Percentiles rank a stretch among this genome's conserved stretches.
Evolutionary conservation across 1,140 invertebrate genomes (phyloP).

Genomic region (Phenacoccus solenopsis): DNA sequence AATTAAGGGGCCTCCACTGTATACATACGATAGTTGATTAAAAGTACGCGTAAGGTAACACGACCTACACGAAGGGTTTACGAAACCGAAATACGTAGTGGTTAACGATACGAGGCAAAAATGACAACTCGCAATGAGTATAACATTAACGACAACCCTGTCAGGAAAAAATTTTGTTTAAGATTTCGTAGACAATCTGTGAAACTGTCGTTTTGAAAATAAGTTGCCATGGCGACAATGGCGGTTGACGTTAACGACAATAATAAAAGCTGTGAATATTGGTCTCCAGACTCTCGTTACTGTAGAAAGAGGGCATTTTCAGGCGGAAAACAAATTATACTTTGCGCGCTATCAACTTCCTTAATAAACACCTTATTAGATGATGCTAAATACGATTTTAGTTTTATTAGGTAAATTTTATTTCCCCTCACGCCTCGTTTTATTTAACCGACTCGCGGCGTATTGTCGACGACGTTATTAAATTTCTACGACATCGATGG

Average conservation of each 20-base stretch:
- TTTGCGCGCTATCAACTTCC: constrained; percentile 13
- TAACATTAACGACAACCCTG: neutral
- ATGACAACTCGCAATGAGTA: neutral
- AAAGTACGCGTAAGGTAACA: no score
- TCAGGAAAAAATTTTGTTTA: constrained; percentile 12
- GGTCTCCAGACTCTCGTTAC: constrained; percentile 15
- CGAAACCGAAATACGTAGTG: neutral
- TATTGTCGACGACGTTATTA: neutral
- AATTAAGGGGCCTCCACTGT: no score
- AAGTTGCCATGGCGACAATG: constrained; percentile 14
- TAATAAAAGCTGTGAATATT: constrained; percentile 14
- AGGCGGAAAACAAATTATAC: constrained; percentile 14
- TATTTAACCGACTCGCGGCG: neutral
- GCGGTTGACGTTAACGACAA: constrained; percentile 17
- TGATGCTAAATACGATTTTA: constrained; percentile 17
- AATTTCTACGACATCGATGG: no score
- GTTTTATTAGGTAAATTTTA: constrained; percentile 17
- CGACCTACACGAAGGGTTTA: no score
- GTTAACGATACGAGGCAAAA: neutral
- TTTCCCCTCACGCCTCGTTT: constrained; percentile 4
- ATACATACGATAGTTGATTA: no score
- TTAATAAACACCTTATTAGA: constrained; percentile 18
- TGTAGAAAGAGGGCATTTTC: neutral
- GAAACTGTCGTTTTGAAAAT: constrained; percentile 7
- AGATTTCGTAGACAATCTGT: constrained; percentile 16